A percentile compares a stretch with the other conserved stretches of the same genome.
These are phyloP conservation scores for Scelioninae gen. 2 DNA, from an alignment of 2,888 invertebrate genomes.

Conservation along the genomic window DNA sequence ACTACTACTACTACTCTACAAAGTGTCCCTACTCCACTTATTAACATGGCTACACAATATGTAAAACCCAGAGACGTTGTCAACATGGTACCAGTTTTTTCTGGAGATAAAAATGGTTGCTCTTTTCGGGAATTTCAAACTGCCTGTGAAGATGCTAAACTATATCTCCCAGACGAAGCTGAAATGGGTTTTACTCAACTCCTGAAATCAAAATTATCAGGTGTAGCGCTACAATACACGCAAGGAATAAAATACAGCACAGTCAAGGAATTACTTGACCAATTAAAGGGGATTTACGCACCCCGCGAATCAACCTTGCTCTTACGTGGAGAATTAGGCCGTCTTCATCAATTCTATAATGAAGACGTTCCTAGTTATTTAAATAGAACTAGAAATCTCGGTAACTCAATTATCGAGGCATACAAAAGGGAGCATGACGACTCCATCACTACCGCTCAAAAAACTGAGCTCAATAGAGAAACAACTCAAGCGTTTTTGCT, in stretches of 20 bases:
- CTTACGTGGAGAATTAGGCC: conserved; percentile 6
- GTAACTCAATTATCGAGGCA: background rate
- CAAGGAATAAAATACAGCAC: conserved; percentile 1
- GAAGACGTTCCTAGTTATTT: no score
- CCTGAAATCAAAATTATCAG: conserved; percentile 1
- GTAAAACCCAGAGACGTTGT: background rate
- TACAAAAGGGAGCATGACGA: conserved; percentile 5
- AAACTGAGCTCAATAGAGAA: conserved; percentile 8
- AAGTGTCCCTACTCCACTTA: no score
- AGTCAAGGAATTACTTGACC: background rate
- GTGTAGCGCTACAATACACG: background rate
- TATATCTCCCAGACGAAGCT: background rate
- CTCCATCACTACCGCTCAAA: background rate
- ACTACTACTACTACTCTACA: no score
- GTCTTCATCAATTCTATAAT: no score
- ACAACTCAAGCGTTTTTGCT: conserved; percentile 5
- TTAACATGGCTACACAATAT: no score
- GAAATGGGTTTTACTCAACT: background rate
- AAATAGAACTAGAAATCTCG: no score
- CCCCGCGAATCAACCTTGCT: background rate
- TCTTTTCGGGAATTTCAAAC: background rate
- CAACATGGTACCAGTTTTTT: no score
- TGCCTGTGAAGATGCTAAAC: conserved; percentile 18
- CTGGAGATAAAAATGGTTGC: background rate
- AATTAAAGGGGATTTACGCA: conserved; percentile 12